Evolutionary conservation across 2,113 vertebrate genomes (phyloP).

Genomic region (Megatriorchis doriae): DNA sequence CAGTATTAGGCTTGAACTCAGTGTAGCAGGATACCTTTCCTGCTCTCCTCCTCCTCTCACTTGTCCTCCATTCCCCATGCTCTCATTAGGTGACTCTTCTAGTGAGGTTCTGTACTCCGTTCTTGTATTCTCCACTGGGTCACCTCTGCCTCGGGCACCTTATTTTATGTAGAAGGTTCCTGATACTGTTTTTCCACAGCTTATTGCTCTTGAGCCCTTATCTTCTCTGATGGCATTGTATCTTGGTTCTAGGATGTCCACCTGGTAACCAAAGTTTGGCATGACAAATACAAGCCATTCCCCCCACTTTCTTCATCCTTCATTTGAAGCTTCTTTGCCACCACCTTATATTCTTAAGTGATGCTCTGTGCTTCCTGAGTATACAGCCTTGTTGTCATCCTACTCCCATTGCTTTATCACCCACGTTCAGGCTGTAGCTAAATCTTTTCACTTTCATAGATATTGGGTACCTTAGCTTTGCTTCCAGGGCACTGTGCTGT

Average conservation of each 20-base stretch:
- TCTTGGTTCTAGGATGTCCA: not conserved
- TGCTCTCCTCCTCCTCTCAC: not conserved
- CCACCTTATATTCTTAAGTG: not conserved
- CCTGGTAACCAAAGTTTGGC: not conserved
- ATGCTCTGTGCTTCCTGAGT: not conserved
- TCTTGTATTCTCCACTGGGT: not conserved
- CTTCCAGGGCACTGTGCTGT: not conserved
- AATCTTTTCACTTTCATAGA: not conserved
- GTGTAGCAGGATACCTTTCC: not conserved
- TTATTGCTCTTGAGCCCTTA: not conserved
- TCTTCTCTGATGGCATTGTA: not conserved
- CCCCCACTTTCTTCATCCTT: not conserved
- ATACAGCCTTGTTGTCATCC: not conserved
- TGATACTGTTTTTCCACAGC: not conserved
- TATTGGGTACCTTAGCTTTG: not conserved
- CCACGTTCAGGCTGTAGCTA: not conserved
- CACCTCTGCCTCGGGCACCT: rapidly evolving
- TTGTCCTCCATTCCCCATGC: rapidly evolving
- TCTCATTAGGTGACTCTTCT: not conserved
- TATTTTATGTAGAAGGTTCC: not conserved
- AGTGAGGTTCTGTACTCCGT: not conserved
- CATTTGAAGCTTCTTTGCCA: not conserved
- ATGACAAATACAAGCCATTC: not conserved
- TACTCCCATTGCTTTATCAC: not conserved
- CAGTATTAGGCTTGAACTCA: not conserved